Conservation (phyloP, 2,797 vertebrate species). For the Triplophysa yarkandensis region DNA sequence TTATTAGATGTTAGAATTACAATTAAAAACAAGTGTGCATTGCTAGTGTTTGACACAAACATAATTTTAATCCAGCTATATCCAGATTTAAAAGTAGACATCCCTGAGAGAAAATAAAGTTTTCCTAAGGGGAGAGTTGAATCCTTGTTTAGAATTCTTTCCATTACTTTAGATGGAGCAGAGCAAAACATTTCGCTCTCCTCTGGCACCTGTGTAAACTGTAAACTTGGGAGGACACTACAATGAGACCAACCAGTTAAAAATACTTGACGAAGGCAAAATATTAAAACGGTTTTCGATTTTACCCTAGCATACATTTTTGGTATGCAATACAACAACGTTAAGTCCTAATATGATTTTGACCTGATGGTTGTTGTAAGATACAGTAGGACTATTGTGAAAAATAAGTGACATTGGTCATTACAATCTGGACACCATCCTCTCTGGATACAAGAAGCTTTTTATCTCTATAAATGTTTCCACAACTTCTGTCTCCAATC, state of each 20-base stretch:
- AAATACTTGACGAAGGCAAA: no score
- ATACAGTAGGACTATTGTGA: no score
- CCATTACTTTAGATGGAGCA: background rate
- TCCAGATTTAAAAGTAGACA: constrained; percentile 29
- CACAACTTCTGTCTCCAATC: background rate
- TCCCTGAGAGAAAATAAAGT: constrained; percentile 22
- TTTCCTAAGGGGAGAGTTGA: constrained; percentile 7
- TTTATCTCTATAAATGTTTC: background rate
- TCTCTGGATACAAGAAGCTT: no score
- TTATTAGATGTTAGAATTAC: background rate
- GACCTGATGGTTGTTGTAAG: no score
- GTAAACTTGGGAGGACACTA: background rate
- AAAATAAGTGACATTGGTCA: no score
- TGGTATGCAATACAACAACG: no score
- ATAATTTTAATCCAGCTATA: background rate
- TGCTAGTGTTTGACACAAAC: background rate
- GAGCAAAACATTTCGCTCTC: background rate
- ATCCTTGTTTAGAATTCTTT: constrained; percentile 14
- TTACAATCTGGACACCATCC: no score
- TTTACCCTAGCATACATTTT: no score
- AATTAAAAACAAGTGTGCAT: background rate
- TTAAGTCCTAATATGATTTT: no score
- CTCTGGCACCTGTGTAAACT: background rate
- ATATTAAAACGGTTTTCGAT: no score
- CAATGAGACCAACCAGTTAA: no score